Evolutionary conservation across 2,888 invertebrate species (phyloP).

Genomic region (Brenthis hecate): DNA sequence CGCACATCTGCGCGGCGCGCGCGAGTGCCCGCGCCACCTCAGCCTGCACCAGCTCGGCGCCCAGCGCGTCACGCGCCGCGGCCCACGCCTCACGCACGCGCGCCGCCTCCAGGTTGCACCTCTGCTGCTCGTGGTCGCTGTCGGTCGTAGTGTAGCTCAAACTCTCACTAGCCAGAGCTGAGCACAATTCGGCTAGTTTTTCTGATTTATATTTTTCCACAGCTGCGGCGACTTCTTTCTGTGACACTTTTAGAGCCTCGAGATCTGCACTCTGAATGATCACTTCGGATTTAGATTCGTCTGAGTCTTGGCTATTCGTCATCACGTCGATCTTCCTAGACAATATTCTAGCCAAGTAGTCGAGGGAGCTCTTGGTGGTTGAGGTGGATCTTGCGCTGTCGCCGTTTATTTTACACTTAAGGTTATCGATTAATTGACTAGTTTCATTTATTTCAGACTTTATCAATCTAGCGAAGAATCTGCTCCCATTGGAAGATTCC

Average conservation of each 20-base stretch:
- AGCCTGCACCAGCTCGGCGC: slow-evolving; percentile 88
- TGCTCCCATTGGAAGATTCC: slow-evolving; percentile 80
- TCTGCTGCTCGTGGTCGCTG: slow-evolving; percentile 66
- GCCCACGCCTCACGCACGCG: slow-evolving; percentile 89
- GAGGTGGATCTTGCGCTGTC: slow-evolving; percentile 64
- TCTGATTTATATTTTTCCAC: slow-evolving; percentile 85
- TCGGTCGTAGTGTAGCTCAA: slow-evolving; percentile 81
- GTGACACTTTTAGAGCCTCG: slow-evolving; percentile 78
- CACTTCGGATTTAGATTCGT: slow-evolving; percentile 59
- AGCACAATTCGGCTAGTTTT: slow-evolving; percentile 86
- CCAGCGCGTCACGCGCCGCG: slow-evolving; percentile 88
- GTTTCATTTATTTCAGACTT: slow-evolving; percentile 89
- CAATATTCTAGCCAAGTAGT: slow-evolving; percentile 89
- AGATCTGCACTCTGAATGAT: slow-evolving; percentile 74
- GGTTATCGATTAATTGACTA: slow-evolving; percentile 87
- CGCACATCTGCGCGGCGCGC: slow-evolving; percentile 87
- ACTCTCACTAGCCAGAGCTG: slow-evolving; percentile 87
- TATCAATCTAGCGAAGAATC: slow-evolving; percentile 83
- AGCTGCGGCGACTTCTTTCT: slow-evolving; percentile 84
- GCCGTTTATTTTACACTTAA: slow-evolving; percentile 86
- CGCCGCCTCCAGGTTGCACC: slow-evolving; percentile 81
- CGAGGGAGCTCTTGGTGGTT: slow-evolving; percentile 78
- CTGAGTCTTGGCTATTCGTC: slow-evolving; percentile 55
- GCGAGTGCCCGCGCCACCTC: slow-evolving; percentile 89
- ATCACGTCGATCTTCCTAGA: slow-evolving; percentile 85